Conservation (phyloP, 2,888 invertebrate species). For the Onthophagus sagittarius region DNA sequence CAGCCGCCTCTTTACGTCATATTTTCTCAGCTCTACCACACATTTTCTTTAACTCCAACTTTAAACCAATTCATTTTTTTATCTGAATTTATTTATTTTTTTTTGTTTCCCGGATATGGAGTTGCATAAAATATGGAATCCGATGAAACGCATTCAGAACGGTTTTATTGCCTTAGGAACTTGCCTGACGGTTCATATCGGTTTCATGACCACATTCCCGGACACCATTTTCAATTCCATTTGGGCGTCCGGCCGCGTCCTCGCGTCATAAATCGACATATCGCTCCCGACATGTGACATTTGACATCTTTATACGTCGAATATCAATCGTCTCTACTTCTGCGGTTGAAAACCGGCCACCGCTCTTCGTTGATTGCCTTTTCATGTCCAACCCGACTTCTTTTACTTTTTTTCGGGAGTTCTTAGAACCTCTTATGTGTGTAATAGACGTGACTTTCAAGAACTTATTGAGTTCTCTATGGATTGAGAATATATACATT, state of each 20-base stretch:
- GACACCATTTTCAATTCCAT: constrained; percentile 12
- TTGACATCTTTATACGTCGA: constrained; percentile 9
- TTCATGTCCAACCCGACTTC: neutral
- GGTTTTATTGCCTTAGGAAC: constrained; percentile 32
- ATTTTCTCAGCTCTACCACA: constrained; percentile 35
- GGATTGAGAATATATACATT: neutral
- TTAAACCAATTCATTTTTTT: too few relatives aligned
- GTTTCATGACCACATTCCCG: constrained; percentile 22
- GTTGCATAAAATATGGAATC: neutral
- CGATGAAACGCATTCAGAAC: neutral
- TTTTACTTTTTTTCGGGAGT: neutral
- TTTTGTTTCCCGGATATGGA: neutral
- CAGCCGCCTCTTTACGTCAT: constrained; percentile 36
- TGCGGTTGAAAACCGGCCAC: neutral
- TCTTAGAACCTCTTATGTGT: neutral
- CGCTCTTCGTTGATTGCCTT: neutral
- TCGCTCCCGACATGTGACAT: constrained; percentile 2
- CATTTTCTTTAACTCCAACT: too few relatives aligned
- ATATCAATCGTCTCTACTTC: constrained; percentile 1
- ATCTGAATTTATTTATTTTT: too few relatives aligned
- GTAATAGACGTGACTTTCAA: neutral
- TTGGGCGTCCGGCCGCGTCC: constrained; percentile 9
- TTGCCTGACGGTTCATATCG: constrained; percentile 19
- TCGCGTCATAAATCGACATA: constrained; percentile 10
- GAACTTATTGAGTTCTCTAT: neutral